Evolutionary conservation across 2,888 invertebrate species (phyloP), one percentile per base, ranked within the genome.

Genomic region (Julus scanicus): DNA sequence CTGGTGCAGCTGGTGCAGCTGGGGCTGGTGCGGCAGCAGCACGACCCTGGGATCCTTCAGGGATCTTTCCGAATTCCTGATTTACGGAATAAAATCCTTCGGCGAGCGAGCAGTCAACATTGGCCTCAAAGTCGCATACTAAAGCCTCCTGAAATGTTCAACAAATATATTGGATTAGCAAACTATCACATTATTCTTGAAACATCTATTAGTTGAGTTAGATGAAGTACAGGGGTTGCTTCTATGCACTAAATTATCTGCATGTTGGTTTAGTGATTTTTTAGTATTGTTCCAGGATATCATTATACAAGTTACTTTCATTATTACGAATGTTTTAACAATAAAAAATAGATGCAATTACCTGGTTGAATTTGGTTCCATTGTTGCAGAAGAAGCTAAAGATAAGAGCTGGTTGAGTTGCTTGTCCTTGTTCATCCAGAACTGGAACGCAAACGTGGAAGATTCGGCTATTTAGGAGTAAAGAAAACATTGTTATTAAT

Each of bases 361-460:
- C 88, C 87, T 88, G 88, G 80, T 88, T 88, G 39, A 88, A 88
- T 84, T 80, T 39, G 37, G 88, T 88, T 44, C 88, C 88, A 87
- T 88, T 88, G 87, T 87, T 87, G 40, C 88, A 88, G 87, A 88
- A 87, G 88, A 88, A 88, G 53, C 87, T 88, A 40, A 87, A 88
- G 57, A 87, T 87, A 17, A 87, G 84, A 48, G 88, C 37, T 44
- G 88, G 88, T 80, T 86, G 86, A 48, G 86, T 88, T 29, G 63
- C 48, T 49, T 88, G 86, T 29, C 87, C 87, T 29, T 87, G 40
- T n/a, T 87, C 87, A 53, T 88, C 85, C 17, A 57, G 53, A 44
- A 88, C 85, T 53, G 88, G 88, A 20, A 87, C 87, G 39, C 88
- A 88, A 9, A 88, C 88, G 84, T 88, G 88, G 87, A 88, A 88